phyloP scores from a whole-genome alignment of 2,888 invertebrate genomes.

The Eupithecia pulchellata region DNA sequence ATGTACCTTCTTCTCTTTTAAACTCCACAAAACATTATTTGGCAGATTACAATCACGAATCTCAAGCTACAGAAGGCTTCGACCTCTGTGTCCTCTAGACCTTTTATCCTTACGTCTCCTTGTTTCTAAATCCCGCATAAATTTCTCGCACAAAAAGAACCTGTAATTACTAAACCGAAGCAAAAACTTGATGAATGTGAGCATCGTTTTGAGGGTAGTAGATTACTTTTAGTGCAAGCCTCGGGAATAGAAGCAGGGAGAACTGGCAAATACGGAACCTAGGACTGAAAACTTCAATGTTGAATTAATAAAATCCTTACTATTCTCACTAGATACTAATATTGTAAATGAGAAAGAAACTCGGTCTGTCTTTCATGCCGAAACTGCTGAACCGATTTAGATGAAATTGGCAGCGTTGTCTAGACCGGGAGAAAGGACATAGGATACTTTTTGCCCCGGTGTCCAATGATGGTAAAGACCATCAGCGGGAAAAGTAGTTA shows the following conservation, averaged over 20 bases:
- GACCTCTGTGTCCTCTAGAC: slow-evolving; percentile 3
- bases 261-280: not conserved
- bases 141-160: slow-evolving; percentile 8
- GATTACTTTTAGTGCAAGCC: slow-evolving; percentile 42
- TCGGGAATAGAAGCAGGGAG: not conserved
- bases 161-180: slow-evolving; percentile 36
- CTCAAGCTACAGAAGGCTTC: not conserved
- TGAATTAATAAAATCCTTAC: too few species aligned
- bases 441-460: too few species aligned
- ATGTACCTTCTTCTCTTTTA: not conserved
- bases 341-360: too few species aligned
- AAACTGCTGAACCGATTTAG: too few species aligned
- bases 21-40: not conserved
- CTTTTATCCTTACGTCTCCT: slow-evolving; percentile 1
- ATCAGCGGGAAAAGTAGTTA: too few species aligned
- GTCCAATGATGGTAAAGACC: too few species aligned
- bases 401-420: too few species aligned
- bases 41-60: not conserved
- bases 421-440: too few species aligned
- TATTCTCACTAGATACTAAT: too few species aligned
- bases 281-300: not conserved
- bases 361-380: too few species aligned
- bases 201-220: slow-evolving; percentile 41
- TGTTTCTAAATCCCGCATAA: slow-evolving; percentile 5
- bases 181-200: slow-evolving; percentile 43